Base-by-base conservation (phyloP, 2,113 vertebrate species). In the Grus americana region DNA sequence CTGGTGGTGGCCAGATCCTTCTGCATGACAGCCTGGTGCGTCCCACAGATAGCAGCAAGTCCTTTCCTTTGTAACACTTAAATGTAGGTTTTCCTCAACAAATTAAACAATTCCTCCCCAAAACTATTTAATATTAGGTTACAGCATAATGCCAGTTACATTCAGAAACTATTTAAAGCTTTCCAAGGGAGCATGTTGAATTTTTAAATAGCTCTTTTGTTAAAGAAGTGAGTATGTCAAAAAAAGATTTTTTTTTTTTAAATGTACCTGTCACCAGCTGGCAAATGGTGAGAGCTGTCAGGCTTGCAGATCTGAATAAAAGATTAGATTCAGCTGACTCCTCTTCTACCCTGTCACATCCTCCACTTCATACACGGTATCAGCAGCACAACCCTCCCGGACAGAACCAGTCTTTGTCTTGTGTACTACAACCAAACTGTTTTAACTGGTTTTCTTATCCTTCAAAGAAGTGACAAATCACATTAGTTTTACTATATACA, bases 191-290 rank as follows among this genome's bases (percentile, higher is more conserved):
- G 93, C 70, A 79, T 19, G 58, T 61, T 91, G 94, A 91, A 74
- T 96, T 95, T 95, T 97, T 94, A 93, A 97, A 94, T 79, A 96
- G 80, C 49, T 93, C 89, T 84, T 97, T 97, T 96, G 96, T 97
- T 93, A 92, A 65, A 81, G 89, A 93, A 97, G 66, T 0, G 0
- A 88, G 54, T 61, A 95, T 74, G 93, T 96, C 92, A 96, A 74
- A 90, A 96, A 93, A 76, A 76, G 10, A 42, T 62, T 92, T 30
- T 49, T 62, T 36, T 24, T 44, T 84, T n/a, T 26, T 9, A 13
- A 85, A 95, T 92, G 65, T 97, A 93, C 93, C 96, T 97, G 96
- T 97, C 96, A 97, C 79, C 88, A 92, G 85, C 92, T 94, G 86
- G 88, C 82, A 95, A 86, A 40, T 94, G 93, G 67, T 88, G 81